Evolutionary conservation across 2,113 vertebrate species (phyloP).

Genomic region (Fregetta grallaria): DNA sequence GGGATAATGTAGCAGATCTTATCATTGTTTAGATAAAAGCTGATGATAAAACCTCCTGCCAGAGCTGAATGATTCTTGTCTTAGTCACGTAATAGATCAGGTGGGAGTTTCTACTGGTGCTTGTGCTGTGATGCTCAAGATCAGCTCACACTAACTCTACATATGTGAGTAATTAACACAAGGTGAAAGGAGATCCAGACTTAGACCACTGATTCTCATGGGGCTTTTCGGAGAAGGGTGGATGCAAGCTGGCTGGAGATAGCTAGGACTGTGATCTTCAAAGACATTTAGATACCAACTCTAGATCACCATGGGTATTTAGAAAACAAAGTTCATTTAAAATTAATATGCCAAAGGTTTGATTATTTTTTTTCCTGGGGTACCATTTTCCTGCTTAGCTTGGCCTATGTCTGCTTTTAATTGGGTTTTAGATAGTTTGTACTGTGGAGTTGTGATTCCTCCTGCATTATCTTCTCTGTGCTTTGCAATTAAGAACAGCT

Average conservation of each 20-base stretch:
- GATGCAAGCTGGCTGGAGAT: neutral
- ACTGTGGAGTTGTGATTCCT: neutral
- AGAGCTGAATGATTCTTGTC: neutral
- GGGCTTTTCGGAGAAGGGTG: neutral
- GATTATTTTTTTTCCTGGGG: neutral
- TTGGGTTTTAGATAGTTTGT: neutral
- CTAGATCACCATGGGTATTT: neutral
- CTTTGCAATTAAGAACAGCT: neutral
- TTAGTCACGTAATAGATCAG: neutral
- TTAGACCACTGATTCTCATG: neutral
- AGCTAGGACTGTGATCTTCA: neutral
- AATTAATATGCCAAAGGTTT: neutral
- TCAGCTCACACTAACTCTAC: neutral
- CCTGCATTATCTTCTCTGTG: neutral
- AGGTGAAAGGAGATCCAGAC: neutral
- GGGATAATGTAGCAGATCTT: neutral
- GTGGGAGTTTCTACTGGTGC: neutral
- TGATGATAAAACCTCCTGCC: constrained; percentile 1
- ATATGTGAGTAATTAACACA: neutral
- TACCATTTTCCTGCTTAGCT: neutral
- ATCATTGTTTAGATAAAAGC: constrained; percentile 10
- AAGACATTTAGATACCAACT: neutral
- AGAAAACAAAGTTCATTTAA: neutral
- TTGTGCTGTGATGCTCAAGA: neutral
- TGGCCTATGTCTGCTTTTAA: neutral